Conservation (phyloP, 2,888 invertebrate genomes). For the Chesias legatella region DNA sequence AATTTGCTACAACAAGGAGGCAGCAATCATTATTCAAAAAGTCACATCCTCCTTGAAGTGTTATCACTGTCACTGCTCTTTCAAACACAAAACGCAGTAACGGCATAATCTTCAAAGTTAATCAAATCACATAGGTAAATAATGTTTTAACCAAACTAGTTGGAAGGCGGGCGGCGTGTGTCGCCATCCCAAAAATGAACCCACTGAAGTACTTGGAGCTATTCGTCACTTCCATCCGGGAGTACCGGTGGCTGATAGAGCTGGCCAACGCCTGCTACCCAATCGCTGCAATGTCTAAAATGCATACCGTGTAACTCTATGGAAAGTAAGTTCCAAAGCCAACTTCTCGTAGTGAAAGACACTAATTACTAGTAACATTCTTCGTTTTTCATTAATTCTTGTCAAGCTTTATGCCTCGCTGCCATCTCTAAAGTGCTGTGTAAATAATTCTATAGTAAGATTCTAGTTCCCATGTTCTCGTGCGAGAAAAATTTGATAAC, state of each 20-base stretch:
- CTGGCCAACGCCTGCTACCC: constrained; percentile 62
- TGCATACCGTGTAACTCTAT: constrained; percentile 45
- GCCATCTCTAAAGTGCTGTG: too few relatives aligned
- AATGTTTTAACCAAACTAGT: constrained; percentile 20
- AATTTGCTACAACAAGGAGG: too few relatives aligned
- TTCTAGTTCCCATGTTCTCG: too few relatives aligned
- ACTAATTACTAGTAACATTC: too few relatives aligned
- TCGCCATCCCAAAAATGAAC: constrained; percentile 45
- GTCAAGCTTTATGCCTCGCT: too few relatives aligned
- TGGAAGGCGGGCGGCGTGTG: constrained; percentile 18
- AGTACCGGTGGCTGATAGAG: constrained; percentile 63
- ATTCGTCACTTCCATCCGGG: constrained; percentile 50
- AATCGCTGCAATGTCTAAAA: constrained; percentile 53
- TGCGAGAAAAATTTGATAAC: too few relatives aligned
- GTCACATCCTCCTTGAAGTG: not conserved
- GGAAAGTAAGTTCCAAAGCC: too few relatives aligned
- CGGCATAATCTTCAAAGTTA: not conserved
- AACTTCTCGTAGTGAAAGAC: too few relatives aligned
- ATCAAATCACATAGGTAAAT: constrained; percentile 6
- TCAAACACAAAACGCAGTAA: constrained; percentile 5
- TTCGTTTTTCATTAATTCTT: too few relatives aligned
- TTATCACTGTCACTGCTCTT: not conserved
- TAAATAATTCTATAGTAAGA: too few relatives aligned
- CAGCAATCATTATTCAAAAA: not conserved
- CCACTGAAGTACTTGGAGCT: constrained; percentile 48